Conservation (phyloP, 2,113 vertebrate species). For the Ifrita kowaldi region DNA sequence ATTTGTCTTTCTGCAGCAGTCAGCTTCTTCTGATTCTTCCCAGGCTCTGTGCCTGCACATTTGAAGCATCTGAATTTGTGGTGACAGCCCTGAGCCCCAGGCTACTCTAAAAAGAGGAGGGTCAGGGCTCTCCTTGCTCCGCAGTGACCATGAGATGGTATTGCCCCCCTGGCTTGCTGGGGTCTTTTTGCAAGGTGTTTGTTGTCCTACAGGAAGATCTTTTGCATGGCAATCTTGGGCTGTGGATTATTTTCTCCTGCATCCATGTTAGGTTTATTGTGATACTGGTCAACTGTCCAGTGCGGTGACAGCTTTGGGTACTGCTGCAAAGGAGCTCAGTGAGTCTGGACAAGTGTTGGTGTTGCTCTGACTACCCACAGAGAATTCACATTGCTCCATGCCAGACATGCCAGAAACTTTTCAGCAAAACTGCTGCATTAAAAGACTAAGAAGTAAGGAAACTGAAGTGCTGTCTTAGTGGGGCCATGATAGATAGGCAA, state of each 20-base stretch:
- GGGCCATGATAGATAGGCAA: neutral
- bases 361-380: neutral
- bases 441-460: neutral
- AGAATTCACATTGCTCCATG: neutral
- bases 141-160: neutral
- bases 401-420: neutral
- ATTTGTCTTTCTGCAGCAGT: neutral
- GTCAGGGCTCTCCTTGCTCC: neutral
- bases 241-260: neutral
- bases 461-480: neutral
- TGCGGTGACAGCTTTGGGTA: neutral
- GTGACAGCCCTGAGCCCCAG: neutral
- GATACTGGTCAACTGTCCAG: neutral
- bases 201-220: neutral
- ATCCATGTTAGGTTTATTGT: neutral
- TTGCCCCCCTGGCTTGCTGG: neutral
- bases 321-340: neutral
- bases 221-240: rapidly evolving
- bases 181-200: neutral
- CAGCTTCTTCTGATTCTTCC: neutral
- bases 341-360: neutral
- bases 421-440: neutral
- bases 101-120: neutral
- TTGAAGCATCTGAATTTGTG: neutral
- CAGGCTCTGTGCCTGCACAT: neutral